A percentile compares a stretch with the other conserved stretches of the same genome.
Conservation (phyloP, 2,797 vertebrate genomes). For the Eidolon dupreanum region DNA sequence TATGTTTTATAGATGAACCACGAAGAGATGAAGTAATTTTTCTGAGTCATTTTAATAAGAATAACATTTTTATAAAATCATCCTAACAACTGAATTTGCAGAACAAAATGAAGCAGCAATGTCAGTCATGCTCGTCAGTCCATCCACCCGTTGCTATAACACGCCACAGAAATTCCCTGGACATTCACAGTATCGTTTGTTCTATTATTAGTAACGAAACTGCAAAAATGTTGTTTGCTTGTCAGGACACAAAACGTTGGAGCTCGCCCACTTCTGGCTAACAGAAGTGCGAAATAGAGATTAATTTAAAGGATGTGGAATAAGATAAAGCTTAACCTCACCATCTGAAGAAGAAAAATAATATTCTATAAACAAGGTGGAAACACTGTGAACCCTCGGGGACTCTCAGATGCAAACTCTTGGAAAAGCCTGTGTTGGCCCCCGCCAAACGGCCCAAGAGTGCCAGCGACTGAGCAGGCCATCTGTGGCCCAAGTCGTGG, state of each 20-base stretch:
- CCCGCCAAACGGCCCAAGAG: background rate
- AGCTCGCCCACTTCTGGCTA: background rate
- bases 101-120: background rate
- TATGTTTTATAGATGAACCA: background rate
- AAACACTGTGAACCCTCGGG: background rate
- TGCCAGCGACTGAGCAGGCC: background rate
- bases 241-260: background rate
- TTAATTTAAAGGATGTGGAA: background rate
- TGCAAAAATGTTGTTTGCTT: slow-evolving; percentile 40
- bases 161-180: background rate
- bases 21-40: background rate
- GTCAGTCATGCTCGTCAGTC: background rate
- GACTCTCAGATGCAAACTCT: background rate
- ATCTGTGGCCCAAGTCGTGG: background rate
- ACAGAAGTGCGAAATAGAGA: background rate
- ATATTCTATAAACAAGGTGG: background rate
- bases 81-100: background rate
- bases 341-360: background rate
- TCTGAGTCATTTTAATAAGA: slow-evolving; percentile 12
- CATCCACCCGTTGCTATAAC: background rate
- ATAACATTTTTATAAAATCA: background rate
- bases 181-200: background rate
- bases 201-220: slow-evolving; percentile 43
- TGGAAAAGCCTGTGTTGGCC: background rate
- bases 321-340: background rate